Conservation (phyloP, 2,888 invertebrate genomes). For the Apamea monoglypha region DNA sequence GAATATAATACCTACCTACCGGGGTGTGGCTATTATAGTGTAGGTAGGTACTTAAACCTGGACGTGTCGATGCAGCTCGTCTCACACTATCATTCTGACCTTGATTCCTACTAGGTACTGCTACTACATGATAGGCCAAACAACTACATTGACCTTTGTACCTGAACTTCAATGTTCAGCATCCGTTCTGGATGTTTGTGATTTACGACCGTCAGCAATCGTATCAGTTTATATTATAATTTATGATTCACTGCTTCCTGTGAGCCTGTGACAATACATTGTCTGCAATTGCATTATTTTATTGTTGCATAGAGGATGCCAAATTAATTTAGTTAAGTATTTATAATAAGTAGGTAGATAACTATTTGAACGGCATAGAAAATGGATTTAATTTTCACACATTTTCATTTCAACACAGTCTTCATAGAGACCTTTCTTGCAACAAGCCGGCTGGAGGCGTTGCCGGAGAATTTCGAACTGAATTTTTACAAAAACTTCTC, state of each 20-base stretch:
- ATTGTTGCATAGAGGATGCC: not conserved
- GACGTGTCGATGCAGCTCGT: not conserved
- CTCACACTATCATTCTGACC: constrained; percentile 28
- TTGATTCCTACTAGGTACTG: constrained; percentile 35
- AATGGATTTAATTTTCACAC: not conserved
- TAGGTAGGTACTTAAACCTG: not conserved
- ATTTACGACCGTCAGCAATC: constrained; percentile 38
- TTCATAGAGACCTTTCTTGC: not conserved
- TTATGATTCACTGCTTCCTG: constrained; percentile 44
- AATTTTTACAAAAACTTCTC: not conserved
- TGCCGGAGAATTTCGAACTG: not conserved
- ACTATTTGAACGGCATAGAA: constrained; percentile 1
- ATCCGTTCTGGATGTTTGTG: constrained; percentile 43
- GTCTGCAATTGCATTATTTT: not conserved
- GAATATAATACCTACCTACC: not conserved
- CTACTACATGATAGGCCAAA: constrained; percentile 9
- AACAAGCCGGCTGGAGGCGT: not conserved
- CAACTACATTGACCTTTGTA: constrained; percentile 42
- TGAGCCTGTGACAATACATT: constrained; percentile 18
- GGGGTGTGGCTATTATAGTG: not conserved
- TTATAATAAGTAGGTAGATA: not conserved
- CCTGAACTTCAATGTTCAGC: constrained; percentile 49
- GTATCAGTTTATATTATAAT: constrained; percentile 45
- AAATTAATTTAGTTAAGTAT: not conserved
- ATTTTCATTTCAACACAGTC: not conserved